These are phyloP conservation scores for Bradypodion pumilum DNA, from an alignment of 2,797 vertebrate genomes.

Conservation along the genomic window DNA sequence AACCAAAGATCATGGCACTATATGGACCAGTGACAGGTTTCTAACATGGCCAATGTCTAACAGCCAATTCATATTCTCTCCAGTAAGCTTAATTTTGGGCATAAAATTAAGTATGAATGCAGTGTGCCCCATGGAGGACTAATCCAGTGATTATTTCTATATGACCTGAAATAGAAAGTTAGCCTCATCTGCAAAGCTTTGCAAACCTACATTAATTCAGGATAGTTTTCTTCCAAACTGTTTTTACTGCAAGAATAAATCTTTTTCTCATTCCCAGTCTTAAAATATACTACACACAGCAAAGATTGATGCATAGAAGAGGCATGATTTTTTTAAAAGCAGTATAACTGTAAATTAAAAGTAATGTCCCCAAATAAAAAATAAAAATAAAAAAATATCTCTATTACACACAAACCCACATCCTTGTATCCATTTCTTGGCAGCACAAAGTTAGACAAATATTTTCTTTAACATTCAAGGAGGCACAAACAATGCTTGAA, in stretches of 20 bases:
- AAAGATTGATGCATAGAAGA: background rate
- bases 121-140: background rate
- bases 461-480: constrained; percentile 5
- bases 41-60: too few species aligned
- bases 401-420: background rate
- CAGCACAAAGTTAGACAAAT: constrained; percentile 29
- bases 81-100: background rate
- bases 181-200: background rate
- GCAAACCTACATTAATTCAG: background rate
- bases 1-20: background rate
- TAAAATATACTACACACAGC: background rate
- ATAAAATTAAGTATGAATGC: background rate
- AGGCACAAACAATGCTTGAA: constrained; percentile 18
- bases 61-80: background rate
- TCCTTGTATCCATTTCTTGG: background rate
- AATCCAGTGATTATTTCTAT: background rate
- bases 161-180: background rate
- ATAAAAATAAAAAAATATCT: too few species aligned
- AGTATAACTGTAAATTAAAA: background rate
- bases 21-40: too few species aligned
- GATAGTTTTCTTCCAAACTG: background rate
- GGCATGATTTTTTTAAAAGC: background rate
- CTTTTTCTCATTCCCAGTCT: background rate
- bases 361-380: background rate
- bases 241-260: background rate